Percentiles rank a stretch among this genome's conserved stretches.
Evolutionary conservation across 2,113 vertebrate genomes (phyloP).

Genomic region (Carassius carassius): DNA sequence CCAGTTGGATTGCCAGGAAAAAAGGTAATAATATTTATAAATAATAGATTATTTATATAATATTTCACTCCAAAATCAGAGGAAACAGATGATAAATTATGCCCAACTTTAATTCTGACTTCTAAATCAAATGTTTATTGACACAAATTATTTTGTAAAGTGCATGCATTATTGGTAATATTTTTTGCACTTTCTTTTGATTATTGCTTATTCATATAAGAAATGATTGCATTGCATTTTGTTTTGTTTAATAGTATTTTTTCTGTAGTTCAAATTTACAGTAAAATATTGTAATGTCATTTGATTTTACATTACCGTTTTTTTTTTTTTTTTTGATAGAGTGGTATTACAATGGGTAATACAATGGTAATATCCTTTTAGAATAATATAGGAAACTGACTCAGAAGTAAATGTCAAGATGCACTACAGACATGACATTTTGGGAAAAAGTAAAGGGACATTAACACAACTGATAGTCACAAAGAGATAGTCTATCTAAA

Average conservation of each 20-base stretch:
- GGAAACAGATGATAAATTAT: neutral
- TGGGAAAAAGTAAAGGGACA: neutral
- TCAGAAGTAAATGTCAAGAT: neutral
- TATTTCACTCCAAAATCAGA: neutral
- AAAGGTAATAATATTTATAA: slow-evolving; percentile 45
- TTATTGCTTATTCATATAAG: neutral
- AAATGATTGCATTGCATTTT: neutral
- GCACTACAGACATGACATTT: neutral
- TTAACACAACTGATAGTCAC: neutral
- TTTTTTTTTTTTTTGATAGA: neutral
- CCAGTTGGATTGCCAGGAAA: slow-evolving; percentile 60
- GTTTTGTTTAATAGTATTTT: no score
- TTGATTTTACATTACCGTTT: neutral
- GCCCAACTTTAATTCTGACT: neutral
- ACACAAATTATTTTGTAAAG: neutral
- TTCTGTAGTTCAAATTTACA: neutral
- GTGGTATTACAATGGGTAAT: neutral
- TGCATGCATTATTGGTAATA: neutral
- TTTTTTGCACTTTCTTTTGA: neutral
- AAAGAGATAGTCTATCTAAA: neutral
- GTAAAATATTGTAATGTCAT: neutral
- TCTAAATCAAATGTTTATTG: neutral
- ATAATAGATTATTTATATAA: neutral
- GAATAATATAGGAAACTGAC: neutral
- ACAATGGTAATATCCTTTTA: neutral